Percentiles rank a stretch among this genome's conserved stretches.
Conservation (phyloP, 2,797 vertebrate genomes). For the Netta rufina region DNA sequence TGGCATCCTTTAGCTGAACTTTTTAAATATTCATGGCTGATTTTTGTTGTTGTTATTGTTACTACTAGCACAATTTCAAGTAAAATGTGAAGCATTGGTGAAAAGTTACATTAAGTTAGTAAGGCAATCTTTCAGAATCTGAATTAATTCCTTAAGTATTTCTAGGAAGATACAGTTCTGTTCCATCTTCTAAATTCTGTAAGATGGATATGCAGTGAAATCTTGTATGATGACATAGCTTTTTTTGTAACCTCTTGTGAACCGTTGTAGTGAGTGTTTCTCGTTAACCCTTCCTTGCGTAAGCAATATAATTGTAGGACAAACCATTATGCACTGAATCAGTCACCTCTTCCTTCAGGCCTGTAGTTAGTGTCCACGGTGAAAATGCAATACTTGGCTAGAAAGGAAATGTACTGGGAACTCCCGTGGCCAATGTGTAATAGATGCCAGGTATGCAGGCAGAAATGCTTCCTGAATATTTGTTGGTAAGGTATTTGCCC, state of each 20-base stretch:
- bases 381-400: neutral
- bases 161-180: neutral
- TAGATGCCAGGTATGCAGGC: neutral
- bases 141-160: neutral
- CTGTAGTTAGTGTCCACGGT: neutral
- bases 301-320: neutral
- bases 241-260: neutral
- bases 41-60: neutral
- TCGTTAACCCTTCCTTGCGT: neutral
- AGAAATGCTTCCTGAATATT: neutral
- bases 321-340: neutral
- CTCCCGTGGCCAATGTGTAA: fast-evolving
- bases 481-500: neutral
- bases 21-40: neutral
- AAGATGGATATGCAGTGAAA: neutral
- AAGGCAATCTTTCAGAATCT: neutral
- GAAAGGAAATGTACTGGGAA: neutral
- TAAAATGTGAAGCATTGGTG: neutral
- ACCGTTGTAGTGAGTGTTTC: neutral
- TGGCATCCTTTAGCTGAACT: neutral
- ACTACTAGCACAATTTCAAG: neutral
- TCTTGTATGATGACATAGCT: neutral
- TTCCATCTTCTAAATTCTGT: neutral
- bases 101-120: neutral
- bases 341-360: neutral